Evolutionary conservation across 2,888 invertebrate species (phyloP).

Genomic region (Trimorus sp.): DNA sequence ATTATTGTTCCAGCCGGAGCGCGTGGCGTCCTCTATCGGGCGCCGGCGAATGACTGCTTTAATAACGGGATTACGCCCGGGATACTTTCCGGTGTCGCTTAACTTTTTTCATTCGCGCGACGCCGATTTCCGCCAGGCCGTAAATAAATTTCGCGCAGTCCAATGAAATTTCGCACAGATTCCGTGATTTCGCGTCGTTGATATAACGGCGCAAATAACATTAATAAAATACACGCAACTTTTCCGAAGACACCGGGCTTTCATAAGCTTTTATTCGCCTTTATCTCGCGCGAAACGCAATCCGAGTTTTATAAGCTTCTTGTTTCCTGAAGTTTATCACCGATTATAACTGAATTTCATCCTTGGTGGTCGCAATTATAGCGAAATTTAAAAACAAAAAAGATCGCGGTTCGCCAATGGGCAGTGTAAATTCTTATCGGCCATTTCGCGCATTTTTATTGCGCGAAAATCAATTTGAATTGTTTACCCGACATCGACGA

Average conservation of each 20-base stretch:
- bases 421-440: too few relatives aligned
- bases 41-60: not conserved
- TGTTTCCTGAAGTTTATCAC: too few relatives aligned
- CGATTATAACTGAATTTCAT: constrained; percentile 44
- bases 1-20: constrained; percentile 19
- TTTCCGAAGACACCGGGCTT: constrained; percentile 34
- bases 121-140: not conserved
- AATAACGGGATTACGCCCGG: too few relatives aligned
- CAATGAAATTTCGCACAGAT: constrained; percentile 34
- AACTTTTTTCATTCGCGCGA: too few relatives aligned
- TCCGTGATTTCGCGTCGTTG: constrained; percentile 12
- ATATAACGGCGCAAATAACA: constrained; percentile 46
- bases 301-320: too few relatives aligned
- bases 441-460: too few relatives aligned
- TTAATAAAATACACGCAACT: constrained; percentile 41
- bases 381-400: too few relatives aligned
- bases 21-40: constrained; percentile 28
- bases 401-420: too few relatives aligned
- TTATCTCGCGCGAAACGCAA: constrained; percentile 50
- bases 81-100: too few relatives aligned
- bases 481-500: too few relatives aligned
- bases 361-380: not conserved
- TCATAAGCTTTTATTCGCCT: constrained; percentile 47
- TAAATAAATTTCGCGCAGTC: constrained; percentile 8
- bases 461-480: too few relatives aligned